phyloP scores from a whole-genome alignment of 1,140 invertebrate genomes.

The Cecropterus lyciades region DNA sequence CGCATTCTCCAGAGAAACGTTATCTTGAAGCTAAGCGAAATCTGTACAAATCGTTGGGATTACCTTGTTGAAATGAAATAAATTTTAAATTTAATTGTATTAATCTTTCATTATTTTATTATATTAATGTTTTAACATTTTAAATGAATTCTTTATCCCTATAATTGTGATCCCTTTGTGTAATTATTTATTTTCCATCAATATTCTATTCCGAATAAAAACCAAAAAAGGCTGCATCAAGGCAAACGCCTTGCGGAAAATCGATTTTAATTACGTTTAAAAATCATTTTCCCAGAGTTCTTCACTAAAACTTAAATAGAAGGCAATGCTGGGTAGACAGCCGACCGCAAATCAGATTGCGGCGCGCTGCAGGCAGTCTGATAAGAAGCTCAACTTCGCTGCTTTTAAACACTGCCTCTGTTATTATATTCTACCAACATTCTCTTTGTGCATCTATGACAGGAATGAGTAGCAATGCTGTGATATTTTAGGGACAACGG shows the following conservation, averaged over 20 bases:
- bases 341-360: conserved; percentile 45
- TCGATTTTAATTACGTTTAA: conserved; percentile 7
- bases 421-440: conserved; percentile 42
- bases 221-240: not conserved
- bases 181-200: too few species aligned
- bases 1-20: conserved; percentile 53
- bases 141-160: not conserved
- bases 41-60: conserved; percentile 7
- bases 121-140: not conserved
- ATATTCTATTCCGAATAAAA: too few species aligned
- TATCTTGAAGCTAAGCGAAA: conserved; percentile 39
- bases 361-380: conserved; percentile 41
- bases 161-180: too few species aligned
- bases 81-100: too few species aligned
- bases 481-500: conserved; percentile 10
- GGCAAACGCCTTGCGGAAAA: not conserved
- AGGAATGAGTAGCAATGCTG: conserved; percentile 2
- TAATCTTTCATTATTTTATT: too few species aligned
- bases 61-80: too few species aligned
- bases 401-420: conserved; percentile 35
- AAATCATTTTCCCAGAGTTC: conserved; percentile 19
- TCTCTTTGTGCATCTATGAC: conserved; percentile 39
- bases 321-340: conserved; percentile 18
- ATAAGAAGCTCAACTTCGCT: conserved; percentile 44
- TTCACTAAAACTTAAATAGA: conserved; percentile 17